Evolutionary conservation across 2,113 vertebrate genomes (phyloP).

Genomic region (Anoura caudifer): DNA sequence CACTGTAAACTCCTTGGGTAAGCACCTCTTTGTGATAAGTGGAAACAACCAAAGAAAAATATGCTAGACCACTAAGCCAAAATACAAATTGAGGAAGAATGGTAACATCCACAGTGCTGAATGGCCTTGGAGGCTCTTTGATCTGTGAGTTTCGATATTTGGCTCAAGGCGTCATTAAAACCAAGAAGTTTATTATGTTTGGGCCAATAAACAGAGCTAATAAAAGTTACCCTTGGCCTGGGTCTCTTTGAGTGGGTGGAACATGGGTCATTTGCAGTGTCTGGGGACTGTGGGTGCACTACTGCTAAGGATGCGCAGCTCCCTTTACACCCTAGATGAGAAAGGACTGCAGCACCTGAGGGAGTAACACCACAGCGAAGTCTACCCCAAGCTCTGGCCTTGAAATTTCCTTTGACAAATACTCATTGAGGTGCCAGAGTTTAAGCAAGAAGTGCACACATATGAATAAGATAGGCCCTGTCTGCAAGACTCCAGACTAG

Average conservation of each 20-base stretch:
- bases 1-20: conserved; percentile 37
- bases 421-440: not conserved
- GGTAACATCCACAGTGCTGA: not conserved
- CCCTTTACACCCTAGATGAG: not conserved
- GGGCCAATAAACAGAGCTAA: conserved; percentile 26
- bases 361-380: not conserved
- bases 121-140: conserved; percentile 4
- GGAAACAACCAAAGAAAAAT: not conserved
- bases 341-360: not conserved
- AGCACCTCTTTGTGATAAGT: conserved; percentile 70
- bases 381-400: not conserved
- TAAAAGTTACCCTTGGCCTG: conserved; percentile 47
- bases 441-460: not conserved
- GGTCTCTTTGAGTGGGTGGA: not conserved
- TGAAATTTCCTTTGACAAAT: not conserved
- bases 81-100: not conserved
- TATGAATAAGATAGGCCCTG: not conserved
- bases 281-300: not conserved
- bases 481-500: not conserved
- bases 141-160: conserved; percentile 39
- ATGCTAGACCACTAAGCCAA: not conserved
- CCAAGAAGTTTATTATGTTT: conserved; percentile 53
- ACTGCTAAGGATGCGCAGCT: not conserved
- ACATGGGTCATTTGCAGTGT: not conserved
- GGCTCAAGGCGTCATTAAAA: conserved; percentile 26